A percentile compares a stretch with the other conserved stretches of the same genome.
phyloP scores from a whole-genome alignment of 2,797 vertebrate species.

The Coccyzus lansbergi region DNA sequence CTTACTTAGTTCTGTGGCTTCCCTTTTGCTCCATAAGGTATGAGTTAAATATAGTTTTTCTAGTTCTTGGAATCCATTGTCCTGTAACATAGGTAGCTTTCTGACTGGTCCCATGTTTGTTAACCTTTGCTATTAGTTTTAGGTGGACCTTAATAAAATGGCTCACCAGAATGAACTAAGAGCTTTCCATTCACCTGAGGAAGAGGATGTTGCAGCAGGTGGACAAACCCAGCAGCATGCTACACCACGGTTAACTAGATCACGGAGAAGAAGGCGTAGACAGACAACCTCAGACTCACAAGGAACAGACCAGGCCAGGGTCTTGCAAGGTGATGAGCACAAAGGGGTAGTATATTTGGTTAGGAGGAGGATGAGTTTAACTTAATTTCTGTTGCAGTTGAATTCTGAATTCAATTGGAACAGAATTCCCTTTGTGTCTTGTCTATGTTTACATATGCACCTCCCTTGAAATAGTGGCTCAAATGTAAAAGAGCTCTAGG shows the following conservation, averaged over 20 bases:
- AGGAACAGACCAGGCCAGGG: background rate
- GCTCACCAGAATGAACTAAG: background rate
- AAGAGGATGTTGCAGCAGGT: background rate
- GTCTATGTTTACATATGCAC: fast-evolving
- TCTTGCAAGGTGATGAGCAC: background rate
- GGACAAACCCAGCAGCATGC: background rate
- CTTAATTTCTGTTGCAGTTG: background rate
- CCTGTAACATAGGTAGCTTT: background rate
- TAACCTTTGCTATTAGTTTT: background rate
- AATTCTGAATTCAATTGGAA: background rate
- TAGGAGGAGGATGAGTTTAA: background rate
- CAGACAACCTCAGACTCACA: background rate
- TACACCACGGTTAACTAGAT: background rate
- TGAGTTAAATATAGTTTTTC: background rate
- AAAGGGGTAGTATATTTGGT: background rate
- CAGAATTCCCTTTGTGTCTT: background rate
- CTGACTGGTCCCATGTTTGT: fast-evolving
- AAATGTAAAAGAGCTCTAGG: background rate
- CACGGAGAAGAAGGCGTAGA: background rate
- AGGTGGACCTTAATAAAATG: background rate
- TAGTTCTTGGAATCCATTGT: fast-evolving
- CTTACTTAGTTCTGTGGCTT: fast-evolving
- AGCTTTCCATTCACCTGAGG: fast-evolving
- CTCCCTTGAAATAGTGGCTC: background rate
- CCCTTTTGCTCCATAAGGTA: background rate